Conservation (phyloP, 2,113 vertebrate genomes). For the Nothocercus nigrocapillus region DNA sequence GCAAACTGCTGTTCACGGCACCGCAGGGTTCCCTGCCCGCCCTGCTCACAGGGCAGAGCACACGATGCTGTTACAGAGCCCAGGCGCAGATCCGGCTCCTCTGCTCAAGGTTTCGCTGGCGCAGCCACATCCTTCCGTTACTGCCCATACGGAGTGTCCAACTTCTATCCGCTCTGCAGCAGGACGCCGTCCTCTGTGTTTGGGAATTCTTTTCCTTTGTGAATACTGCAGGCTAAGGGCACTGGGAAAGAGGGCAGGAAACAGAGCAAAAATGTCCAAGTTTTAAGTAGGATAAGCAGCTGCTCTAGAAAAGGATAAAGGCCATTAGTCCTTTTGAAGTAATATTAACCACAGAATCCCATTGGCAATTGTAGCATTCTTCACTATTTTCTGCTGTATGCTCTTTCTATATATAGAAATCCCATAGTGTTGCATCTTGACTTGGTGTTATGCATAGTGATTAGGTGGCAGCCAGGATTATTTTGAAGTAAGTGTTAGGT, state of each 20-base stretch:
- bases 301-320: not conserved
- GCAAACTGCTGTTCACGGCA: not conserved
- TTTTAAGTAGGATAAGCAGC: not conserved
- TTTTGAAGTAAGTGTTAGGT: not conserved
- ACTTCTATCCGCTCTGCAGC: fast-evolving
- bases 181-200: not conserved
- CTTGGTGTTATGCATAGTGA: not conserved
- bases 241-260: fast-evolving
- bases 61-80: not conserved
- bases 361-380: not conserved
- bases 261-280: not conserved
- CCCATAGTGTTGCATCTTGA: not conserved
- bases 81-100: not conserved
- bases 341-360: not conserved
- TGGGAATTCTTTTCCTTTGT: not conserved
- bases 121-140: not conserved
- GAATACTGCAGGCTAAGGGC: not conserved
- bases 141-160: not conserved
- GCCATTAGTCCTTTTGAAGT: not conserved
- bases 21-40: not conserved
- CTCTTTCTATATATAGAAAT: not conserved
- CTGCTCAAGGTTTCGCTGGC: not conserved
- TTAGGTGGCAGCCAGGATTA: not conserved
- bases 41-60: not conserved
- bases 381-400: not conserved